phyloP scores from a whole-genome alignment of 2,797 vertebrate genomes.

The Sorex maritimensis region DNA sequence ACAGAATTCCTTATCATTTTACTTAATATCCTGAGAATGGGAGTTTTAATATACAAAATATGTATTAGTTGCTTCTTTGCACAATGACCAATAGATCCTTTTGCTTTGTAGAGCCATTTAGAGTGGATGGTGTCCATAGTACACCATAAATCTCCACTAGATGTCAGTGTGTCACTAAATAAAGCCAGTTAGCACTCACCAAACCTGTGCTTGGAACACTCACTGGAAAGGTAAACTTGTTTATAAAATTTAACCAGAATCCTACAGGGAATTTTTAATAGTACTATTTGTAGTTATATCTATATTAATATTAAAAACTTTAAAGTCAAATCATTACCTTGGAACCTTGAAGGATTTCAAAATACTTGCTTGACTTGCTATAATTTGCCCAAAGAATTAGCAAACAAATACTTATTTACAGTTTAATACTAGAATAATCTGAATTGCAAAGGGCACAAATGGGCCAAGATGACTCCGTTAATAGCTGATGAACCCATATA shows the following conservation, averaged over 20 bases:
- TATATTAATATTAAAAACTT: constrained; percentile 4
- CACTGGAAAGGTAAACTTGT: constrained; percentile 7
- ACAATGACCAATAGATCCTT: constrained; percentile 7
- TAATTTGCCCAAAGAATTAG: background rate
- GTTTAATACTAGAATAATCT: background rate
- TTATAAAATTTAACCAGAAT: constrained; percentile 29
- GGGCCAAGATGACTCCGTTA: background rate
- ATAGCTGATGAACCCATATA: background rate
- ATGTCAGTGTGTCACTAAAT: constrained; percentile 86
- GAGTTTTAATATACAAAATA: no score
- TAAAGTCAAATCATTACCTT: background rate
- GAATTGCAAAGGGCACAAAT: background rate
- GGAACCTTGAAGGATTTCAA: constrained; percentile 43
- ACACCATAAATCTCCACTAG: constrained; percentile 86
- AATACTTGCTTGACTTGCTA: background rate
- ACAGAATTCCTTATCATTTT: background rate
- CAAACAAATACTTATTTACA: background rate
- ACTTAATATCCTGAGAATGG: constrained; percentile 12
- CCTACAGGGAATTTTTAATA: constrained; percentile 19
- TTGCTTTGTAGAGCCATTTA: background rate
- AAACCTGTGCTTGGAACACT: constrained; percentile 1
- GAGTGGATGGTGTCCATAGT: background rate
- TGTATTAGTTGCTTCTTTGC: background rate
- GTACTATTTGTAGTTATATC: background rate
- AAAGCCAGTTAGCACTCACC: constrained; percentile 9